phyloP scores from a whole-genome alignment of 64 coral and sea anemone species.

The Actinia equina region DNA sequence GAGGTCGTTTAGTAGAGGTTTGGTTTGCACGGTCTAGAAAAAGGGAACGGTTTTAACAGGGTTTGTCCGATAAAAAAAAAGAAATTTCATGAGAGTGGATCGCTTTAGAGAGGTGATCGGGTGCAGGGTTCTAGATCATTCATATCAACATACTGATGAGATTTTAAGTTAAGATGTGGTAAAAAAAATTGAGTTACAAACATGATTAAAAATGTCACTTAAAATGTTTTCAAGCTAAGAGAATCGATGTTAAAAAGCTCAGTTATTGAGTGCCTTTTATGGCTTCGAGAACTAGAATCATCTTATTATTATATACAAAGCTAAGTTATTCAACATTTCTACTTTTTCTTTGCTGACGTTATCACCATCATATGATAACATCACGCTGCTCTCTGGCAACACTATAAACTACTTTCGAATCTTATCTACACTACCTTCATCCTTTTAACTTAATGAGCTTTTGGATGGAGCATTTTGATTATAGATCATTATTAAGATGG shows the following conservation, averaged over 20 bases:
- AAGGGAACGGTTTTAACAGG: too few relatives aligned
- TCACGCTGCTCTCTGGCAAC: background rate
- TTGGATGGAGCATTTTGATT: background rate
- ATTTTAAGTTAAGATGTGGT: background rate
- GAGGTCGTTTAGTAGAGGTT: too few relatives aligned
- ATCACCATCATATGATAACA: background rate
- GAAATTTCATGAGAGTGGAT: too few relatives aligned
- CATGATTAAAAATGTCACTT: too few relatives aligned
- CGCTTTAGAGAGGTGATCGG: background rate
- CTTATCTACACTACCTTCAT: background rate
- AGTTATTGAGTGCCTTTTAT: too few relatives aligned
- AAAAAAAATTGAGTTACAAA: too few relatives aligned
- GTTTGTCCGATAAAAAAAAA: too few relatives aligned
- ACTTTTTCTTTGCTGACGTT: background rate
- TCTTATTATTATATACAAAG: background rate
- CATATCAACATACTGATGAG: background rate
- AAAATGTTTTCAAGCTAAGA: too few relatives aligned
- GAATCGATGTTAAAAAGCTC: too few relatives aligned
- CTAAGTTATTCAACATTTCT: background rate
- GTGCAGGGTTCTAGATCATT: background rate
- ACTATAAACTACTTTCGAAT: background rate
- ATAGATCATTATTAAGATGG: background rate
- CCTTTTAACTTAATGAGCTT: slow-evolving; percentile 1
- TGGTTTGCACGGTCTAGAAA: too few relatives aligned
- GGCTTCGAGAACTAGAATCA: too few relatives aligned